These are phyloP conservation scores for Chirona hameri DNA, from an alignment of 2,888 invertebrate species.

Conservation along the genomic window DNA sequence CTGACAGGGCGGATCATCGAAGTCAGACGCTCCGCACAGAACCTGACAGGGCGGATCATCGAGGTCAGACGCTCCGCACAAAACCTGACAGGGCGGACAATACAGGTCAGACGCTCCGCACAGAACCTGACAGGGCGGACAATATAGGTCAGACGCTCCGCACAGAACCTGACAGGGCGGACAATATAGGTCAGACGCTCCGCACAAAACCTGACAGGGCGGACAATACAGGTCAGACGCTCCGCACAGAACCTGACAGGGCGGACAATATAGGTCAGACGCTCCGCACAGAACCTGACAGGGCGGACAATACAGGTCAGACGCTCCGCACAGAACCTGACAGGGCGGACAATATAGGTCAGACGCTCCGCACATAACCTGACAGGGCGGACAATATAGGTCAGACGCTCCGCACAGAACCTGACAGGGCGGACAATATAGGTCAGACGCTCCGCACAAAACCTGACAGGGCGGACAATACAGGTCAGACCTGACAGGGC, in stretches of 20 bases:
- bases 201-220: constrained; percentile 69
- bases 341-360: constrained; percentile 75
- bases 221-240: constrained; percentile 64
- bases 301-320: too few species aligned
- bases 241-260: constrained; percentile 77
- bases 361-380: constrained; percentile 90
- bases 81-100: constrained; percentile 55
- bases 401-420: constrained; percentile 88
- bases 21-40: too few species aligned
- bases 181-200: constrained; percentile 83
- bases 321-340: too few species aligned
- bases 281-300: not conserved
- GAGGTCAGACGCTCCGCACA: constrained; percentile 88
- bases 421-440: constrained; percentile 42
- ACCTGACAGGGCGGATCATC: constrained; percentile 64
- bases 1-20: too few species aligned
- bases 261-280: not conserved
- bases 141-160: not conserved
- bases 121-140: constrained; percentile 62
- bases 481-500: constrained; percentile 65
- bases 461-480: constrained; percentile 58
- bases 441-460: not conserved
- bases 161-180: constrained; percentile 46
- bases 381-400: constrained; percentile 53
- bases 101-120: constrained; percentile 79